Percentiles rank a stretch among this genome's conserved stretches.
Evolutionary conservation across 2,113 vertebrate genomes (phyloP).

Genomic region (Ctenodactylus gundi): DNA sequence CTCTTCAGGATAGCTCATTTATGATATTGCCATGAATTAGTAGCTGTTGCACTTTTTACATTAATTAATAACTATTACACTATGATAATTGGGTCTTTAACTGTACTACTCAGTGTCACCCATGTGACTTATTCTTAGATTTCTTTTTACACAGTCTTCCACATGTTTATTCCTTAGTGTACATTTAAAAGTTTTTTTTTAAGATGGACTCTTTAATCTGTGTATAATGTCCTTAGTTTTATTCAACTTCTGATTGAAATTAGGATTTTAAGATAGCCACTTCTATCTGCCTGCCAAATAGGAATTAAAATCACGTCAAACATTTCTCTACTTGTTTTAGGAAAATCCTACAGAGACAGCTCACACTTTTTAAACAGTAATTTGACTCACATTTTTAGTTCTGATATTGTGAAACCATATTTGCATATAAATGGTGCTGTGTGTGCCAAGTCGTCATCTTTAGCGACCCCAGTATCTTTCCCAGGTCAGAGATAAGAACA

Average conservation of each 20-base stretch:
- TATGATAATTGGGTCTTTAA: not conserved
- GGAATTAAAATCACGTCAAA: not conserved
- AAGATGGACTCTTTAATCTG: no score
- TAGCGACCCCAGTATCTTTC: no score
- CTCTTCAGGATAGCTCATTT: not conserved
- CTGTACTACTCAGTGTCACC: not conserved
- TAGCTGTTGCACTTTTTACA: not conserved
- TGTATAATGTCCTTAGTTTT: not conserved
- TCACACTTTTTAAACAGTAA: not conserved
- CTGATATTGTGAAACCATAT: not conserved
- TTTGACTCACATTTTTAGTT: not conserved
- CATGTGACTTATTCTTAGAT: not conserved
- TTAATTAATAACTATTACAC: no score
- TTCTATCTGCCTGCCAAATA: not conserved
- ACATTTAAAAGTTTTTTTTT: no score
- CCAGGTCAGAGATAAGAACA: no score
- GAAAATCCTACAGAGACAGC: not conserved
- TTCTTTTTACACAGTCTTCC: not conserved
- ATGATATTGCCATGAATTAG: not conserved
- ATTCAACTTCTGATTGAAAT: not conserved
- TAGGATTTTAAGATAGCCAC: not conserved
- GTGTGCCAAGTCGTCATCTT: no score
- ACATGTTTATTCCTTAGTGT: not conserved
- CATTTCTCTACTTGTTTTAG: not conserved
- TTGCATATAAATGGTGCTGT: not conserved